A percentile compares a stretch with the other conserved stretches of the same genome.
Evolutionary conservation across 2,888 invertebrate species (phyloP).

Genomic region (Lepetodrilus schrolli): DNA sequence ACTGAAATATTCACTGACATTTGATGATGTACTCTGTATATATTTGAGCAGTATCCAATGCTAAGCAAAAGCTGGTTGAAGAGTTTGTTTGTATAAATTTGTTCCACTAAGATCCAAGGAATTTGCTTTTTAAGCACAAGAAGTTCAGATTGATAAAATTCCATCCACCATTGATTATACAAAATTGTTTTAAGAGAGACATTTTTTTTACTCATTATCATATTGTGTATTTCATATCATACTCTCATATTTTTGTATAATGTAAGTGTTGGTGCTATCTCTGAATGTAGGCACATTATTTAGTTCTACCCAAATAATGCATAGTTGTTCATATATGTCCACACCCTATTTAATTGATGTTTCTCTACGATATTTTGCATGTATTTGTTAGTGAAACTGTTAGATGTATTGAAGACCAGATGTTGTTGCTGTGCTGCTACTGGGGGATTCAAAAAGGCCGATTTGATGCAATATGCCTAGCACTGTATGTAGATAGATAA

Average conservation of each 20-base stretch:
- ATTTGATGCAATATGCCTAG: slow-evolving; percentile 16
- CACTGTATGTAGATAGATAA: no score
- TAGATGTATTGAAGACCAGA: neutral
- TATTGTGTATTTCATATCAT: slow-evolving; percentile 21
- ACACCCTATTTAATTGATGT: neutral
- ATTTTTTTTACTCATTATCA: slow-evolving; percentile 22
- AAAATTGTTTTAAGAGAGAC: neutral
- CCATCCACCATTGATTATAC: neutral
- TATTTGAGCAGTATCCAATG: slow-evolving; percentile 34
- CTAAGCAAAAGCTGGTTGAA: slow-evolving; percentile 16
- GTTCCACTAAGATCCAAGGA: slow-evolving; percentile 17
- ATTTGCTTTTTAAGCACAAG: slow-evolving; percentile 12
- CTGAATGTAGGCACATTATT: neutral
- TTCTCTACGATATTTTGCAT: neutral
- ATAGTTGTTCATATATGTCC: neutral
- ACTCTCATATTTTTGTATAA: slow-evolving; percentile 5
- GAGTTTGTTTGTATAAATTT: slow-evolving; percentile 19
- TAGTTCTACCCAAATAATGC: neutral
- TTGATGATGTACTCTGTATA: slow-evolving; percentile 39
- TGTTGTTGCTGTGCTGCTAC: neutral
- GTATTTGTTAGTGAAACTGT: neutral
- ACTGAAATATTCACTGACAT: slow-evolving; percentile 29
- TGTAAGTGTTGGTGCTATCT: neutral
- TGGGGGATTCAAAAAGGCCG: slow-evolving; percentile 3
- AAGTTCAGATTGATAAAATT: neutral